Percentiles rank a stretch among this genome's conserved stretches.
These are phyloP conservation scores for Bubo blakistoni DNA, from an alignment of 2,113 vertebrate genomes.

Conservation along the genomic window DNA sequence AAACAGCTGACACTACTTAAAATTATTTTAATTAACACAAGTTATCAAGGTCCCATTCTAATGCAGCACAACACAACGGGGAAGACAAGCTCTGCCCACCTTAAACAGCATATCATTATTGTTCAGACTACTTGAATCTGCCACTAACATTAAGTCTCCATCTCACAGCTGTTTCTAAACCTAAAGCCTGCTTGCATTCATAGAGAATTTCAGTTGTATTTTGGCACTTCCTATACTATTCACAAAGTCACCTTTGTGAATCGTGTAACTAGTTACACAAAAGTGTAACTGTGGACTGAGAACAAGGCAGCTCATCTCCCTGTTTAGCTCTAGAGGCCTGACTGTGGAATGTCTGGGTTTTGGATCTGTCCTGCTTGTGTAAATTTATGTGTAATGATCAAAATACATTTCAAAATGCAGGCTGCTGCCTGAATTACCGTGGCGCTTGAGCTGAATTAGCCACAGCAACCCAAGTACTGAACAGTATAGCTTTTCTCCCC, in stretches of 20 bases:
- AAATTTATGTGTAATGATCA: neutral
- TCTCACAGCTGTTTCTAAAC: constrained; percentile 20
- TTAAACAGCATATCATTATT: neutral
- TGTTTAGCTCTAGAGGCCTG: neutral
- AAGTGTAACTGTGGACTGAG: neutral
- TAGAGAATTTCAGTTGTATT: neutral
- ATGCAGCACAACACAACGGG: neutral
- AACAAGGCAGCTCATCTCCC: neutral
- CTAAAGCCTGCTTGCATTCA: neutral
- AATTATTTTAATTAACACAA: neutral
- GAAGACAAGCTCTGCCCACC: neutral
- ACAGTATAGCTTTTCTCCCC: neutral
- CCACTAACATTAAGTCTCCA: neutral
- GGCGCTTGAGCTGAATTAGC: neutral
- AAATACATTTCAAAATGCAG: neutral
- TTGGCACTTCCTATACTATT: neutral
- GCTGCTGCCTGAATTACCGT: neutral
- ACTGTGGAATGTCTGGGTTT: neutral
- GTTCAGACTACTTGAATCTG: neutral
- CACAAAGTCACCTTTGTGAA: neutral
- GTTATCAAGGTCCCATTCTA: neutral
- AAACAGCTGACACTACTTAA: constrained; percentile 15
- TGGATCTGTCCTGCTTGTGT: neutral
- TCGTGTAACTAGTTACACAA: neutral
- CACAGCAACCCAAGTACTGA: neutral